Conservation (phyloP, 1,140 invertebrate genomes). For the Zaprionus vittiger region DNA sequence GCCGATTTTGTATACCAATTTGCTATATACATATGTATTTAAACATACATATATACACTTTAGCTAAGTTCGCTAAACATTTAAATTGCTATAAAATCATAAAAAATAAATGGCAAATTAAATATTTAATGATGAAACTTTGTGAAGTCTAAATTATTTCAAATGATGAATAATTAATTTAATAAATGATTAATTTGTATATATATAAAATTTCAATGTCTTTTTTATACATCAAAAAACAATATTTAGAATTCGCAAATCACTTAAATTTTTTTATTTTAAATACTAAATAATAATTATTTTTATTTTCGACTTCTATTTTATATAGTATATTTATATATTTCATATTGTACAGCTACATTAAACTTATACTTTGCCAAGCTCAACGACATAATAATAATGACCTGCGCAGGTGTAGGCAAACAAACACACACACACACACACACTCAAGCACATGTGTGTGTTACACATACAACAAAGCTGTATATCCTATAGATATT, state of each 20-base stretch:
- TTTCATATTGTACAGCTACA: background rate
- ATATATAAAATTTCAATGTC: too few species aligned
- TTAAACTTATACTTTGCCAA: background rate
- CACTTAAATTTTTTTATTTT: too few species aligned
- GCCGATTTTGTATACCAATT: background rate
- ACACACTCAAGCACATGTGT: background rate
- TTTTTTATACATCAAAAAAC: too few species aligned
- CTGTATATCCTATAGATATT: constrained; percentile 19
- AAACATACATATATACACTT: too few species aligned
- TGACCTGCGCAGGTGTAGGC: constrained; percentile 38
- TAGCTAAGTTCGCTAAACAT: background rate
- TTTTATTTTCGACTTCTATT: background rate
- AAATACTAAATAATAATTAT: too few species aligned
- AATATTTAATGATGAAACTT: too few species aligned
- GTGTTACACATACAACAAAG: constrained; percentile 17
- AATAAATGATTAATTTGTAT: too few species aligned
- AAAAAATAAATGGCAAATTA: too few species aligned
- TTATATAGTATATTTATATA: background rate
- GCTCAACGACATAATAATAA: background rate
- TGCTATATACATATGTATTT: background rate
- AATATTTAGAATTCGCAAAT: too few species aligned
- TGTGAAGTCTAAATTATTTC: too few species aligned
- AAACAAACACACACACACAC: constrained; percentile 12
- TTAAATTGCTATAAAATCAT: background rate
- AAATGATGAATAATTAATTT: too few species aligned